Evolutionary conservation across 2,797 vertebrate genomes (phyloP).

Genomic region (Pseudocheirus occidentalis): DNA sequence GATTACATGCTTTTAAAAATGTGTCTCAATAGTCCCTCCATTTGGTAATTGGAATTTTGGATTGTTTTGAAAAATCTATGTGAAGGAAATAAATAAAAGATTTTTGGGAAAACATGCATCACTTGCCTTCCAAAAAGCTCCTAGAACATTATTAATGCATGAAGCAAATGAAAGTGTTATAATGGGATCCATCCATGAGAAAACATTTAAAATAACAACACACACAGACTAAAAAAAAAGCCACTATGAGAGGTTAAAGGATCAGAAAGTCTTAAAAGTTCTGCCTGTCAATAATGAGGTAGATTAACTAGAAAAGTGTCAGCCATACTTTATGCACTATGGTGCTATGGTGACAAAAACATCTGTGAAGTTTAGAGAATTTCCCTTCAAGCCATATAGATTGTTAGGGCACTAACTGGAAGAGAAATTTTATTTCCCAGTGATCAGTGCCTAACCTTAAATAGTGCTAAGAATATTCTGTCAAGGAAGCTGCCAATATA

Average conservation of each 20-base stretch:
- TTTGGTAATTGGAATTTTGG: not conserved
- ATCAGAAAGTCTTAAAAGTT: not conserved
- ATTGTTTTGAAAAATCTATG: not conserved
- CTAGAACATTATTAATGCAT: conserved; percentile 49
- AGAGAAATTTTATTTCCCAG: conserved; percentile 39
- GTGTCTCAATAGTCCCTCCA: not conserved
- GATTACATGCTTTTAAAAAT: not conserved
- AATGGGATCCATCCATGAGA: not conserved
- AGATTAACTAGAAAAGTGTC: conserved; percentile 18
- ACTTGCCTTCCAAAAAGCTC: conserved; percentile 35
- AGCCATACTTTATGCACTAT: not conserved
- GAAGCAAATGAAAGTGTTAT: conserved; percentile 16
- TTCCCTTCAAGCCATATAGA: conserved; percentile 21
- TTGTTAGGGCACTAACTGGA: conserved; percentile 35
- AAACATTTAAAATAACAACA: not conserved
- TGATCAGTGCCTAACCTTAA: conserved; percentile 49
- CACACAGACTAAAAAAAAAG: not conserved
- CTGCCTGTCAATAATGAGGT: not conserved
- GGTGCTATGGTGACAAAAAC: conserved; percentile 33
- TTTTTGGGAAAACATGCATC: conserved; percentile 14
- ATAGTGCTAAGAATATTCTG: conserved; percentile 51
- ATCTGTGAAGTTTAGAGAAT: conserved; percentile 30
- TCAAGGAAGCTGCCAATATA: conserved; percentile 50
- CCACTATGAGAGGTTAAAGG: not conserved
- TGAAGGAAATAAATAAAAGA: conserved; percentile 40